Evolutionary conservation across 2,797 vertebrate genomes (phyloP), one percentile per base, ranked within the genome.

Genomic region (Silurus lanzhouensis): DNA sequence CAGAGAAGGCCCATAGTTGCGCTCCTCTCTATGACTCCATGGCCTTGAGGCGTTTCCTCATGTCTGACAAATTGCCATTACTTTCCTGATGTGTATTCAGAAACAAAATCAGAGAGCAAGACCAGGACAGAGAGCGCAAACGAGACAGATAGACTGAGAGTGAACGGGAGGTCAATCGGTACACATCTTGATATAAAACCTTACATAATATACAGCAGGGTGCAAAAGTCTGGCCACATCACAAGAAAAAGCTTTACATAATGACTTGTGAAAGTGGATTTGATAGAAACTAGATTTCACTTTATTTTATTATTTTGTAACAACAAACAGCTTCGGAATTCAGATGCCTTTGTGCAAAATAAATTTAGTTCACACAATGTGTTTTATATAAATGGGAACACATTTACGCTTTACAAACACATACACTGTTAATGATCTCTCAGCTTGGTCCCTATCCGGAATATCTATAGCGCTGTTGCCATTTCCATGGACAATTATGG

Each of bases 21-120:
- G 44, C 38, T 82, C 80, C 74, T 84, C 82, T 67, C 82, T 89
- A 15, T 52, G 74, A 70, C 66, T 66, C 72, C 79, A 48, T 87
- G 64, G 79, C 67, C 84, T 82, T 48, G 83, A 87, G 87, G 83
- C 74, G 61, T 90, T 90, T 84, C 82, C 82, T 87, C 72, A 67
- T 85, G 81, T 84, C 85, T 88, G 85, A 88, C 88, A 89, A 87
- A 87, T 88, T 88, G 84, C 66, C 81, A 88, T 89, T 85, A 85
- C 83, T 86, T 57, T 81, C 17, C 64, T 70, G 72, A 80, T 81
- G 55, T 85, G 75, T 84, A 58, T 75, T 88, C 55, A 70, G 66
- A 74, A 61, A 68, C 27, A 82, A 52, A 13, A 55, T 82, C 72
- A 44, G 60, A 75, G 63, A 64, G 63, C 58, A 46, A 81, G 71